Base-by-base conservation (phyloP, 23 tunicate species). In the Styela plicata region DNA sequence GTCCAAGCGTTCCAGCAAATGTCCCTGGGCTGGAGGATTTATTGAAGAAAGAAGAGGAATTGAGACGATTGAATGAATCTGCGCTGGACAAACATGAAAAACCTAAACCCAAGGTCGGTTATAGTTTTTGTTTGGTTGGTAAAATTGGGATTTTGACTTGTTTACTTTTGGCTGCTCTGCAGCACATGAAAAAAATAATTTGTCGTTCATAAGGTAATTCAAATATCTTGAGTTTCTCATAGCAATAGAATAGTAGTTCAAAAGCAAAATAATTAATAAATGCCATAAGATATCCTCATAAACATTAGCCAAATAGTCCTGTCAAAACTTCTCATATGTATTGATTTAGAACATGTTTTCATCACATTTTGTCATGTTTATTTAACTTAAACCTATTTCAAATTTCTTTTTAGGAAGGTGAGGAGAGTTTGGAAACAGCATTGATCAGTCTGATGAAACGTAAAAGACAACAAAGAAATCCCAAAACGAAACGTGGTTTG, bases 1-100 rank as follows among this genome's bases (percentile, higher is more conserved):
- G 97, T 23, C 97, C 97, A 2, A 86, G 91, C 74, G 97, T 91
- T 64, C 97, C 97, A 65, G 88, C 74, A 1, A 87, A 83, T 83
- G 79, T 87, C 0, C 82, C 91, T 1, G 88, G 97, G 24, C 79
- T 91, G 2, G 97, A 91, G 13, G 97, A 91, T 69, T 69, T 91
- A 34, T 44, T 91, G 19, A 78, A 83, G 65, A 83, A 79, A 52
- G 97, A 91, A 61, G 70, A 66, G 70, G 81, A 87, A 30, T 20
- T 91, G 44, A 61, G 63, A 24, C 34, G 52, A 52, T 17, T 36
- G 65, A 31, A 26, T 10, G 78, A 73, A 73, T 73, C 78, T 13
- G 63, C 3, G 17, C 25, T 36, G 7, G 80, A 52, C 22, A 22
- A 75, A 26, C 31, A 36, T 37, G 80, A 75, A 22, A 75, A 75